Evolutionary conservation across 2,888 invertebrate genomes (phyloP).

Genomic region (Sympetrum striolatum): DNA sequence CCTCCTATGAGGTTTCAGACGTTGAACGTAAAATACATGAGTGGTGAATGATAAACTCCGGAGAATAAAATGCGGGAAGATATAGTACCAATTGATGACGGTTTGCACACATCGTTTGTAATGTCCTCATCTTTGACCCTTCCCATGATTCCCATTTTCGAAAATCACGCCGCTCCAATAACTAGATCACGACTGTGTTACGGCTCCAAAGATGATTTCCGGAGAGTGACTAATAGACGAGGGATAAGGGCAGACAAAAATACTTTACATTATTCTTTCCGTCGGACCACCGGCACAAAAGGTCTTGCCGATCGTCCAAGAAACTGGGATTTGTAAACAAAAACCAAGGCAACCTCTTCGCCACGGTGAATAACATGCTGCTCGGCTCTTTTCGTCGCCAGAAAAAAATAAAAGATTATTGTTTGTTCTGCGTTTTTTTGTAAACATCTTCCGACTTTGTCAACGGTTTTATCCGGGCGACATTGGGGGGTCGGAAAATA

Average conservation of each 20-base stretch:
- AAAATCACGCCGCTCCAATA: background rate
- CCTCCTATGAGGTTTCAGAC: too few species aligned
- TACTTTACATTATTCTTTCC: background rate
- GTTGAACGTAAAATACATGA: too few species aligned
- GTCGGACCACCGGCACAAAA: background rate
- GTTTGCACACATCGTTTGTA: background rate
- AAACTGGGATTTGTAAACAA: background rate
- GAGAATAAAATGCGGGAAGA: background rate
- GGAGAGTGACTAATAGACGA: background rate
- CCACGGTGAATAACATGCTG: background rate
- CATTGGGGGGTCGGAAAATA: background rate
- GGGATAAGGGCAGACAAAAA: background rate
- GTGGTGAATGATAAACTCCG: too few species aligned
- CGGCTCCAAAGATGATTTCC: background rate
- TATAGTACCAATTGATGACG: background rate
- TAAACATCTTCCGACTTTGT: background rate
- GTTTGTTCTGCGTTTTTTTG: background rate
- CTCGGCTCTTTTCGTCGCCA: background rate
- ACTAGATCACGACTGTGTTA: too few species aligned
- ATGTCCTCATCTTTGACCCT: background rate
- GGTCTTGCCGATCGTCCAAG: background rate
- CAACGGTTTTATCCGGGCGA: background rate
- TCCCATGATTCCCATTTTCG: background rate
- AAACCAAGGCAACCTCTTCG: background rate
- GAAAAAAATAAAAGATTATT: background rate